phyloP scores from a whole-genome alignment of 2,113 vertebrate genomes.

The Neolamprologus falcicula region DNA sequence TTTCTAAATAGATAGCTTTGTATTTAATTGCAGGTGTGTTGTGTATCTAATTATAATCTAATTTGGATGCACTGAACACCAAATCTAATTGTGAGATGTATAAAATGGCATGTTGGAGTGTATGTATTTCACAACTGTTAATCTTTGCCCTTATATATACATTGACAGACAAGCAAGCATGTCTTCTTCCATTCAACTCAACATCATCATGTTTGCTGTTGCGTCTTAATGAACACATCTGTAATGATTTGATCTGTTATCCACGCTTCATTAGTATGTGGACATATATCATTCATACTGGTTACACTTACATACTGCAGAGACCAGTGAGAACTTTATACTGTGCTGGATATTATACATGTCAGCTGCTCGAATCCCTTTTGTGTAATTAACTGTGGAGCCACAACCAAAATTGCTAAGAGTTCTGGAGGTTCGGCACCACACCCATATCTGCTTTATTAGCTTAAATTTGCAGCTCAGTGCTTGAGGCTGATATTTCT shows the following conservation, averaged over 20 bases:
- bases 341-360: background rate
- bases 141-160: background rate
- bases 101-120: background rate
- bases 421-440: background rate
- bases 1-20: background rate
- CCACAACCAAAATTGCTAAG: background rate
- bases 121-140: background rate
- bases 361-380: background rate
- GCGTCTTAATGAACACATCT: conserved; percentile 36
- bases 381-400: background rate
- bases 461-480: background rate
- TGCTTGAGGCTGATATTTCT: background rate
- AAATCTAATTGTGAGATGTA: background rate
- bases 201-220: background rate
- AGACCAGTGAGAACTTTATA: background rate
- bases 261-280: conserved; percentile 25
- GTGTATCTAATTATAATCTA: background rate
- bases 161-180: background rate
- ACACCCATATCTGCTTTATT: background rate
- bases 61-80: background rate
- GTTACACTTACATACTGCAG: background rate
- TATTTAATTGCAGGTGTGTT: background rate
- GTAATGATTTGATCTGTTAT: conserved; percentile 27
- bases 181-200: background rate
- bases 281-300: background rate